Base-by-base conservation (phyloP, 2,113 vertebrate genomes). In the Artemisiospiza belli region DNA sequence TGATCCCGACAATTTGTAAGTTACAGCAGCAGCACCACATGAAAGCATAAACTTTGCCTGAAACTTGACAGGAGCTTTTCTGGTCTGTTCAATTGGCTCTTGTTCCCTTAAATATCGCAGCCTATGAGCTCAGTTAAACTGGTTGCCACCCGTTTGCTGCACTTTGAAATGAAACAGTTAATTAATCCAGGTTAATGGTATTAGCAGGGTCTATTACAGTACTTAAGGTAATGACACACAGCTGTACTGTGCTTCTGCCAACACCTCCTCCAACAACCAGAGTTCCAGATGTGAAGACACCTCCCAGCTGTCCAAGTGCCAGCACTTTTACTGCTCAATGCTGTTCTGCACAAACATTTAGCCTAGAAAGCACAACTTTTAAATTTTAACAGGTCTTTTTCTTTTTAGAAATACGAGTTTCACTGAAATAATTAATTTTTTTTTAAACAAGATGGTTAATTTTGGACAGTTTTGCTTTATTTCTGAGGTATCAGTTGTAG, bases 271-370 rank as follows among this genome's bases (percentile, higher is more conserved):
- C 68, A 83, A 59, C 37, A 31, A 43, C 10, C 57, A 58, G 4
- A 15, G 5, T 15, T 67, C 49, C 4, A 1, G 21, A 49, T 2
- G 0, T 15, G 15, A 49, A 33, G 63, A 30, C 35, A 66, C 4
- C 46, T 74, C 64, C 62, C 37, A 68, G 10, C 49, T 43, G 20
- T 6, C 0, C 5, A 24, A 17, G 6, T 11, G n/a, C 17, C 58
- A 80, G 54, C 23, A n/a, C 43, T 54, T 80, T 49, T 55, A 35
- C 31, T n/a, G 62, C 30, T 68, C 24, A n/a, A 12, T 16, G 37
- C 62, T 37, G 10, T 21, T 83, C 21, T 66, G n/a, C 46, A 54
- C 55, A n/a, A 63, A 74, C 66, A 81, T 23, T 39, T 13, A 37
- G 8, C 31, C 31, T 17, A 90, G 55, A 46, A 86, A 83, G 37